Conservation (phyloP, 2,888 invertebrate species). For the Andrena camellia region DNA sequence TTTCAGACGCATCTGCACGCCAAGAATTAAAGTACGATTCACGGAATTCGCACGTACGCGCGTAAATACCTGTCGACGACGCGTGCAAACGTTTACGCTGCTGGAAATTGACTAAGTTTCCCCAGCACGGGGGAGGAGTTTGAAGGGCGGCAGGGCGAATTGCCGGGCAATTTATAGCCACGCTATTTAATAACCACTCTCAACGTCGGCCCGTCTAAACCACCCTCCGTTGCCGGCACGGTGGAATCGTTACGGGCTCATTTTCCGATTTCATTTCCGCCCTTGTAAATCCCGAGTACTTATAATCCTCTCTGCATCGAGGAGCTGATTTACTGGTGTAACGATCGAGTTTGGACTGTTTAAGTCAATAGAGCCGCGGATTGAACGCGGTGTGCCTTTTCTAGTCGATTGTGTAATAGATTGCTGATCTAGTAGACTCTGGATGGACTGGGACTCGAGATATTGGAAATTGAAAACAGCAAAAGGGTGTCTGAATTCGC, state of each 20-base stretch:
- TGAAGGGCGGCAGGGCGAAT: slow-evolving; percentile 71
- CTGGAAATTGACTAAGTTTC: slow-evolving; percentile 82
- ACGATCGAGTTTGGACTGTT: neutral
- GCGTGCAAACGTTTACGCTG: slow-evolving; percentile 59
- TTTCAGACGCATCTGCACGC: slow-evolving; percentile 2
- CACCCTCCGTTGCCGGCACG: slow-evolving; percentile 5
- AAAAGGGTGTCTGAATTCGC: no score
- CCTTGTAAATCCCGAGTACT: slow-evolving; percentile 33
- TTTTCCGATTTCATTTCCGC: slow-evolving; percentile 62
- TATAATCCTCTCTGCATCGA: slow-evolving; percentile 17
- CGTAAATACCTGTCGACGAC: slow-evolving; percentile 61
- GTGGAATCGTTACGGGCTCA: slow-evolving; percentile 42
- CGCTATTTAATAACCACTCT: slow-evolving; percentile 73
- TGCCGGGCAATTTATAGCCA: slow-evolving; percentile 81
- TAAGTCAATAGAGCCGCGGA: neutral
- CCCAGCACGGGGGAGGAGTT: slow-evolving; percentile 6
- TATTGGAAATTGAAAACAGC: no score
- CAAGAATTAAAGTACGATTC: slow-evolving; percentile 22
- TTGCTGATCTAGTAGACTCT: no score
- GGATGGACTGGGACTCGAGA: no score
- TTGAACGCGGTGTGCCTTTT: neutral
- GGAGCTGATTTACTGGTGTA: slow-evolving; percentile 6
- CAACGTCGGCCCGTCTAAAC: slow-evolving; percentile 38
- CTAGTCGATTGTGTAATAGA: no score
- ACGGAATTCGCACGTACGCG: slow-evolving; percentile 43